A percentile compares a stretch with the other conserved stretches of the same genome.
Conservation (phyloP, 2,113 vertebrate genomes). For the Rhadina sibilatrix region DNA sequence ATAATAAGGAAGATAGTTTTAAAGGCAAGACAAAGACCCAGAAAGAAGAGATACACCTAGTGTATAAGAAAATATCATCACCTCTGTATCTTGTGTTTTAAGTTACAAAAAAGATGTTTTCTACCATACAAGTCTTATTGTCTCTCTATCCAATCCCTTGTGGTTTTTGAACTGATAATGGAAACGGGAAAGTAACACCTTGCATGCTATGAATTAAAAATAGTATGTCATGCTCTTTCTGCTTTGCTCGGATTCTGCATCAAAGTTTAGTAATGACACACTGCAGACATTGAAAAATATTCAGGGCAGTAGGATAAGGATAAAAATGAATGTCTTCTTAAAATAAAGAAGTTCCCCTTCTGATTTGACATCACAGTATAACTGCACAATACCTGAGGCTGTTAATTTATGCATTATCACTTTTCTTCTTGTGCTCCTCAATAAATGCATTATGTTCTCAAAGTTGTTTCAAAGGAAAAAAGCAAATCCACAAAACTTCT, state of each 20-base stretch:
- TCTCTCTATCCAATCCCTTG: not conserved
- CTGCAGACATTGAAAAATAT: not conserved
- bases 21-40: not conserved
- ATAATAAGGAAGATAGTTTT: not conserved
- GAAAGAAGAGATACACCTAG: not conserved
- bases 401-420: not conserved
- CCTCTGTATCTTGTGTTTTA: not conserved
- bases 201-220: not conserved
- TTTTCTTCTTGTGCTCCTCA: not conserved
- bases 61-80: not conserved
- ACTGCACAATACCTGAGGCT: not conserved
- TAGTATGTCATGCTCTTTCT: not conserved
- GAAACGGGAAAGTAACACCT: not conserved
- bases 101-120: not conserved
- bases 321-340: not conserved
- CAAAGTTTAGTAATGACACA: not conserved
- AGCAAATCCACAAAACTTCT: not conserved
- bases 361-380: not conserved
- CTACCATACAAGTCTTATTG: not conserved
- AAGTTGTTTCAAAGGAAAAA: not conserved
- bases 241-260: not conserved
- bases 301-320: not conserved
- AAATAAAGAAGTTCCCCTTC: not conserved
- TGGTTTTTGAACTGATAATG: not conserved
- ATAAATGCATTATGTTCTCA: not conserved